phyloP scores from a whole-genome alignment of 2,888 invertebrate genomes.

The Drosophila helvetica region DNA sequence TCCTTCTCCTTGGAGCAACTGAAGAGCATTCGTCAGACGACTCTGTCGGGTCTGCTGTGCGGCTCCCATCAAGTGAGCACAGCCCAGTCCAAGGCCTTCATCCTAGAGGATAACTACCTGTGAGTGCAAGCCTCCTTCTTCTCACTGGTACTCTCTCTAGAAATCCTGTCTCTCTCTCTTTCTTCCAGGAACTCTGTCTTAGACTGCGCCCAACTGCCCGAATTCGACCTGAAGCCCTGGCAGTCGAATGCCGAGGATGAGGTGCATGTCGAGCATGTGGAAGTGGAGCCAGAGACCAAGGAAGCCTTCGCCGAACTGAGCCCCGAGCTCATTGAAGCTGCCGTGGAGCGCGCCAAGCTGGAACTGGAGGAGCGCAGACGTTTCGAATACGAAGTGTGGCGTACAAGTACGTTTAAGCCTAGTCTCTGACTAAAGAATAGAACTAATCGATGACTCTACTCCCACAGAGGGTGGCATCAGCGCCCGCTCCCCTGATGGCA shows the following conservation, averaged over 20 bases:
- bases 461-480: constrained; percentile 90
- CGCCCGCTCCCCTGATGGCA: constrained; percentile 93
- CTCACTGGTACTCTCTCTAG: background rate
- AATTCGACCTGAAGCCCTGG: constrained; percentile 90
- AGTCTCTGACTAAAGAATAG: no score
- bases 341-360: constrained; percentile 91
- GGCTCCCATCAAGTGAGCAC: constrained; percentile 88
- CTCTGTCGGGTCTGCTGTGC: constrained; percentile 92
- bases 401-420: constrained; percentile 86
- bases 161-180: rapidly evolving
- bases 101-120: constrained; percentile 93
- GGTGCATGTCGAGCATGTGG: constrained; percentile 77
- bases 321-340: constrained; percentile 89
- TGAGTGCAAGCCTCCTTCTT: constrained; percentile 84
- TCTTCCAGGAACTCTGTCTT: constrained; percentile 90
- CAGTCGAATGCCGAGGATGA: constrained; percentile 83
- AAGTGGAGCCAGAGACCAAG: constrained; percentile 80
- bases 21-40: constrained; percentile 91
- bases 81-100: constrained; percentile 94
- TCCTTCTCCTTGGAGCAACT: constrained; percentile 91
- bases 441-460: constrained; percentile 13
- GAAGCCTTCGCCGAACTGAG: constrained; percentile 88
- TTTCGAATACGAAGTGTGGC: constrained; percentile 92
- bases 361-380: constrained; percentile 90
- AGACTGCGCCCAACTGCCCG: constrained; percentile 89